Conservation (phyloP, 1,140 invertebrate species). For the Pseudomyrmex gracilis region DNA sequence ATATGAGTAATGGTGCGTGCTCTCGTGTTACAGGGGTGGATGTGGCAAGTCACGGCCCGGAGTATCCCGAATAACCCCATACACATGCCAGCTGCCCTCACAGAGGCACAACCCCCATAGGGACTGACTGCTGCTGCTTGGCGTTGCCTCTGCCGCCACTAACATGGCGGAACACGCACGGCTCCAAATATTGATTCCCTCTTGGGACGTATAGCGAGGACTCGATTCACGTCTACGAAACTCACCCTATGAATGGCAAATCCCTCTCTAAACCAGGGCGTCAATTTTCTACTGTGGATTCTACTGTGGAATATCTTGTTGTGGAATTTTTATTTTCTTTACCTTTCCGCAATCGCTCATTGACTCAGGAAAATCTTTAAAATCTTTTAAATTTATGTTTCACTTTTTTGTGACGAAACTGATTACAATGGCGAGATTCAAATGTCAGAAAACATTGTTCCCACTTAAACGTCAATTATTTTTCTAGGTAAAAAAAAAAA, state of each 20-base stretch:
- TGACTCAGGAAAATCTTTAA: background rate
- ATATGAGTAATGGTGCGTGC: slow-evolving; percentile 85
- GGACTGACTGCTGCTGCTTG: slow-evolving; percentile 63
- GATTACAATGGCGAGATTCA: too few relatives aligned
- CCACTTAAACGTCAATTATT: too few relatives aligned
- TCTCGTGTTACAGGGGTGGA: slow-evolving; percentile 81
- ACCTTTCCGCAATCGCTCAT: slow-evolving; percentile 6
- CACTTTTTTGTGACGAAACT: too few relatives aligned
- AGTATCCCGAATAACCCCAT: slow-evolving; percentile 78
- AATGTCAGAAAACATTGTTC: too few relatives aligned
- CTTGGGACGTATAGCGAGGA: slow-evolving; percentile 63
- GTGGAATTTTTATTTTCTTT: background rate
- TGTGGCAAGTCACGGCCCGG: slow-evolving; percentile 82
- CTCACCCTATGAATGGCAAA: slow-evolving; percentile 22
- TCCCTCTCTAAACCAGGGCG: background rate
- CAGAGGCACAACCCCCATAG: slow-evolving; percentile 76
- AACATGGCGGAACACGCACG: slow-evolving; percentile 81
- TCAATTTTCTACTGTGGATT: background rate
- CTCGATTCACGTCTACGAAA: slow-evolving; percentile 36
- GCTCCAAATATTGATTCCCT: slow-evolving; percentile 84
- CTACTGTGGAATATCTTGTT: background rate
- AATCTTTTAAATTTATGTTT: too few relatives aligned
- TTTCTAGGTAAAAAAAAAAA: too few relatives aligned
- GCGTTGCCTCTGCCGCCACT: slow-evolving; percentile 71
- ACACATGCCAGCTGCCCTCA: slow-evolving; percentile 79